Evolutionary conservation across 2,113 vertebrate genomes (phyloP), one percentile per base, ranked within the genome.

Genomic region (Sakesphorus luctuosus): DNA sequence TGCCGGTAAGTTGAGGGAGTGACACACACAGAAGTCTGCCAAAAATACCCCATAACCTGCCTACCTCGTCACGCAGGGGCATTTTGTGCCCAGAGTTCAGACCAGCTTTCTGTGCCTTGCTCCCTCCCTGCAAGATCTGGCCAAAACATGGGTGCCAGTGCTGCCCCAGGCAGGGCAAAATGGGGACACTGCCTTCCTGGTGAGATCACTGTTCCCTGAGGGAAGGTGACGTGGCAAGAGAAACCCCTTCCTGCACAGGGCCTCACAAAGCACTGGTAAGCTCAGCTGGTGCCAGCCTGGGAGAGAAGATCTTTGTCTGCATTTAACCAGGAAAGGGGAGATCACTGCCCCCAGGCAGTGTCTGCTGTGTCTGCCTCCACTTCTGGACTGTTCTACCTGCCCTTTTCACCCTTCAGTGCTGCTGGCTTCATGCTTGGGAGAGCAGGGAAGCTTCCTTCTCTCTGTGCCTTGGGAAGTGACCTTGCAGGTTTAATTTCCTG

Each of bases 1-100:
- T 99, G 97, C 99, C 99, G 78, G 99, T 99, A 97, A 99, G 99
- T 98, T 62, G 35, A 44, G 61, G 55, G 33, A 67, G 24, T 4
- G 56, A 33, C 47, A 13, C 13, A 19, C 21, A 0, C 0, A 0
- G 2, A 26, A 59, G 19, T 35, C 21, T 16, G 47, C 16, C 59
- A 43, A 3, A 62, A 81, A 36, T 11, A 24, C 63, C 17, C 63
- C 29, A 6, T 36, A 36, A 29, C 11, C 16, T 68, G 36, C 43
- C 75, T 26, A 52, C n/a, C 56, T 89, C 46, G 55, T 89, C 44
- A 59, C 19, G 11, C 25, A 28, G 59, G 46, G 71, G 73, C 61
- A 2, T 47, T 67, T 18, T 13, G 43, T 84, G 36, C 40, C 31
- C 58, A 56, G 46, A 43, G 58, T 66, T 81, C 47, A 21, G 3